Conservation (phyloP, 2,888 invertebrate genomes). For the Volucella inflata region DNA sequence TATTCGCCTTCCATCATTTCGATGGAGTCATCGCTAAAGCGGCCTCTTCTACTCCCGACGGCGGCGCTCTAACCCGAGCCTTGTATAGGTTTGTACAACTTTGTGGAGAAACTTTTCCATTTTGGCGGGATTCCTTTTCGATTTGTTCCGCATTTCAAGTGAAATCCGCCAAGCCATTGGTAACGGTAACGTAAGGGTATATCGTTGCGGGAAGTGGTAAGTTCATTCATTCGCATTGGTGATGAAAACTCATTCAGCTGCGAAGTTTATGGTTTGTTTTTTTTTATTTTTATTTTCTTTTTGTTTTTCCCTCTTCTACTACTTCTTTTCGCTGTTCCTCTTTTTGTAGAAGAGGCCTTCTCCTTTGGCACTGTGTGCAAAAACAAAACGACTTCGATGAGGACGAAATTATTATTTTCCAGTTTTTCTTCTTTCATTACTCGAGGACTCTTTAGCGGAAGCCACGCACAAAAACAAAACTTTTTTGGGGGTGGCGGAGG, state of each 20-base stretch:
- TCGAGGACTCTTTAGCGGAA: constrained; percentile 41
- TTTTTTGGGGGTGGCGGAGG: constrained; percentile 24
- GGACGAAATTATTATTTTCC: constrained; percentile 49
- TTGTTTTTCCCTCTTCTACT: constrained; percentile 3
- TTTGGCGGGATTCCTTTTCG: constrained; percentile 69
- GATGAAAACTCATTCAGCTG: constrained; percentile 73
- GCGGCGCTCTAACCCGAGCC: background rate
- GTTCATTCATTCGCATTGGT: constrained; percentile 73
- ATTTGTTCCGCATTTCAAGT: constrained; percentile 69
- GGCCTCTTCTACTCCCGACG: background rate
- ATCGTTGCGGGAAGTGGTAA: constrained; percentile 30
- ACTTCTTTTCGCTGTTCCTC: background rate
- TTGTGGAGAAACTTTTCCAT: constrained; percentile 67
- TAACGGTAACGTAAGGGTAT: background rate
- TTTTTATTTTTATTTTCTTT: background rate
- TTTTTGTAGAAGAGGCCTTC: constrained; percentile 8
- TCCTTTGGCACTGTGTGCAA: no score
- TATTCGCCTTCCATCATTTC: background rate
- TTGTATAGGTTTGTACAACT: constrained; percentile 35
- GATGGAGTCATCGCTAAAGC: constrained; percentile 36
- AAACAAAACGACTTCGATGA: constrained; percentile 57
- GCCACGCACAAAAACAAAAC: constrained; percentile 48
- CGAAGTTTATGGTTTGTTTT: constrained; percentile 52
- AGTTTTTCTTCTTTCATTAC: constrained; percentile 39
- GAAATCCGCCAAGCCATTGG: constrained; percentile 25